phyloP scores from a whole-genome alignment of 1,140 invertebrate genomes.

The Fopius arisanus region DNA sequence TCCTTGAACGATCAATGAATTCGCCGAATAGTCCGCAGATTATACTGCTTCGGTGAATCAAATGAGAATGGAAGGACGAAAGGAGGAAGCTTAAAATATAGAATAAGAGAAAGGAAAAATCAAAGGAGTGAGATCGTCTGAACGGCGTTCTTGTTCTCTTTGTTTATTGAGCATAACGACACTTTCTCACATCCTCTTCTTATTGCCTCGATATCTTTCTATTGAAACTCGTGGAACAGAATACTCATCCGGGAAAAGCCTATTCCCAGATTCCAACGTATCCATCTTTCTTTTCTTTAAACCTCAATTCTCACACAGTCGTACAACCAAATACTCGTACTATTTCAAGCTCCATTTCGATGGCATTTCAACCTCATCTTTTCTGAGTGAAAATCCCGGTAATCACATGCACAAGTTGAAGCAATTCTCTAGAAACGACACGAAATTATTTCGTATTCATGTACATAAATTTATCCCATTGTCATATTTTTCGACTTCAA shows the following conservation, averaged over 20 bases:
- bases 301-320: constrained; percentile 23
- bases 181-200: constrained; percentile 4
- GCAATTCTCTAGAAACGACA: background rate
- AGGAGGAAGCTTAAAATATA: background rate
- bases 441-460: background rate
- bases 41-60: background rate
- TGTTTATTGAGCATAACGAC: background rate
- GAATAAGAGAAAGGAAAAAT: background rate
- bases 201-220: constrained; percentile 11
- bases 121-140: constrained; percentile 8
- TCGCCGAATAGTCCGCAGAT: background rate
- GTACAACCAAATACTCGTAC: constrained; percentile 37
- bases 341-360: constrained; percentile 47
- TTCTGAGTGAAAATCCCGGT: constrained; percentile 1
- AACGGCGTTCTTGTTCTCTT: constrained; percentile 36
- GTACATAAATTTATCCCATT: background rate
- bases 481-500: background rate
- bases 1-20: background rate
- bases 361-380: constrained; percentile 20
- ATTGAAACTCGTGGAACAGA: constrained; percentile 18
- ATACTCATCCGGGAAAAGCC: background rate
- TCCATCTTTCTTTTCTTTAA: background rate
- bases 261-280: background rate
- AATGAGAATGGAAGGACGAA: background rate
- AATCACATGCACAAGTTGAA: background rate